These are phyloP conservation scores for Philopedon plagiatum DNA, from an alignment of 2,888 invertebrate genomes.

Conservation along the genomic window DNA sequence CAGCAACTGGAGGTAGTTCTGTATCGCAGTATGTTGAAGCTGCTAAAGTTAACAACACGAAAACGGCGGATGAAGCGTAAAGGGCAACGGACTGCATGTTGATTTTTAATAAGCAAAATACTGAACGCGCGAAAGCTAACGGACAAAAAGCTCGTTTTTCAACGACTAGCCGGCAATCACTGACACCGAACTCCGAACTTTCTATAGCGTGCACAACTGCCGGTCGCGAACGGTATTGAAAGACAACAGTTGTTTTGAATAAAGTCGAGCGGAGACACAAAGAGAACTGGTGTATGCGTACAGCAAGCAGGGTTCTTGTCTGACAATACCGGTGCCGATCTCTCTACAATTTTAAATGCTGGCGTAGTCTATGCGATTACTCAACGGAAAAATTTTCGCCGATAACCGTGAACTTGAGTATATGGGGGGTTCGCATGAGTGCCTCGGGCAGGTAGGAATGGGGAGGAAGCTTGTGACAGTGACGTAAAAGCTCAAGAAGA, in stretches of 20 bases:
- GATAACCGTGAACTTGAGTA: slow-evolving; percentile 37
- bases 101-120: not conserved
- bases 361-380: slow-evolving; percentile 42
- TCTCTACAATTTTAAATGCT: slow-evolving; percentile 17
- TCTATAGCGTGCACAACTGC: slow-evolving; percentile 12
- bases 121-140: not conserved
- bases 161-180: slow-evolving; percentile 1
- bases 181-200: slow-evolving; percentile 9
- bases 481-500: not conserved
- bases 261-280: slow-evolving; percentile 15
- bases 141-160: not conserved
- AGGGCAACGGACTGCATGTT: not conserved
- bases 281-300: slow-evolving; percentile 37
- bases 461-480: slow-evolving; percentile 10
- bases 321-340: slow-evolving; percentile 29
- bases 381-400: slow-evolving; percentile 36
- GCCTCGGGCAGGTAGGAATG: slow-evolving; percentile 1
- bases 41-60: not conserved
- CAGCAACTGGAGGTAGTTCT: not conserved
- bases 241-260: slow-evolving; percentile 33
- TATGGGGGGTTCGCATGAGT: slow-evolving; percentile 18
- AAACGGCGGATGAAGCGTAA: not conserved
- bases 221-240: slow-evolving; percentile 16
- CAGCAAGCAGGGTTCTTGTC: slow-evolving; percentile 25
- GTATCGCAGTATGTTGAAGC: not conserved